These are phyloP conservation scores for Ptychoptera albimana DNA, from an alignment of 2,888 invertebrate species.

Conservation along the genomic window DNA sequence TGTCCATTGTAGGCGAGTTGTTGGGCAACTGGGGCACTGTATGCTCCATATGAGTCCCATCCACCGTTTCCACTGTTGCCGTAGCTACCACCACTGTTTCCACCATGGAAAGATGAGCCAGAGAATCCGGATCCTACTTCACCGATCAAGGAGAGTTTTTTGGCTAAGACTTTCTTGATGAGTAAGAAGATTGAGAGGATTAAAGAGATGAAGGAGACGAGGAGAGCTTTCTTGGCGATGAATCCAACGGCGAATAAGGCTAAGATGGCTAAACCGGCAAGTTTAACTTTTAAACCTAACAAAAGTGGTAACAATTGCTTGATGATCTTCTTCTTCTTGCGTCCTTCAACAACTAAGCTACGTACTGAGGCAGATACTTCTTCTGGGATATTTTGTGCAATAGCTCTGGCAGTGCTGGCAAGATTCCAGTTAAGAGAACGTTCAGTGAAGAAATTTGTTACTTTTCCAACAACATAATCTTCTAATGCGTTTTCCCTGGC, in stretches of 20 bases:
- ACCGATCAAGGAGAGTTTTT: neutral
- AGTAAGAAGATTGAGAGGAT: slow-evolving; percentile 32
- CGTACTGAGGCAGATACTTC: slow-evolving; percentile 38
- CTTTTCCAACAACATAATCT: slow-evolving; percentile 37
- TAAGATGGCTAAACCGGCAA: slow-evolving; percentile 36
- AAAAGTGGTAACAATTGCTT: slow-evolving; percentile 39
- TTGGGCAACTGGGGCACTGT: slow-evolving; percentile 35
- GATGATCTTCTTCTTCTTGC: slow-evolving; percentile 39
- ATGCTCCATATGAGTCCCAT: slow-evolving; percentile 33
- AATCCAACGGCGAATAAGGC: slow-evolving; percentile 40
- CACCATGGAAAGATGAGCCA: slow-evolving; percentile 17
- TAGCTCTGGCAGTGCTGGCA: slow-evolving; percentile 29
- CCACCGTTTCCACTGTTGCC: slow-evolving; percentile 18
- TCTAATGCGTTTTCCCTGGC: slow-evolving; percentile 39
- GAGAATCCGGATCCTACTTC: slow-evolving; percentile 19
- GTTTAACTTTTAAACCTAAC: slow-evolving; percentile 40
- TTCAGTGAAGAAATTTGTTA: slow-evolving; percentile 38
- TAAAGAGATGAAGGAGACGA: slow-evolving; percentile 41
- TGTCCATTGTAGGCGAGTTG: slow-evolving; percentile 36
- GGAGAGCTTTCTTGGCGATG: slow-evolving; percentile 46
- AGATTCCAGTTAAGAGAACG: slow-evolving; percentile 36
- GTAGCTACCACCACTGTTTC: slow-evolving; percentile 17
- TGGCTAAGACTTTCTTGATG: slow-evolving; percentile 14
- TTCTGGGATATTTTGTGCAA: slow-evolving; percentile 37
- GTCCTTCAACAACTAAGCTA: slow-evolving; percentile 39